phyloP scores from a whole-genome alignment of 2,888 invertebrate genomes.

The Mimas tiliae region DNA sequence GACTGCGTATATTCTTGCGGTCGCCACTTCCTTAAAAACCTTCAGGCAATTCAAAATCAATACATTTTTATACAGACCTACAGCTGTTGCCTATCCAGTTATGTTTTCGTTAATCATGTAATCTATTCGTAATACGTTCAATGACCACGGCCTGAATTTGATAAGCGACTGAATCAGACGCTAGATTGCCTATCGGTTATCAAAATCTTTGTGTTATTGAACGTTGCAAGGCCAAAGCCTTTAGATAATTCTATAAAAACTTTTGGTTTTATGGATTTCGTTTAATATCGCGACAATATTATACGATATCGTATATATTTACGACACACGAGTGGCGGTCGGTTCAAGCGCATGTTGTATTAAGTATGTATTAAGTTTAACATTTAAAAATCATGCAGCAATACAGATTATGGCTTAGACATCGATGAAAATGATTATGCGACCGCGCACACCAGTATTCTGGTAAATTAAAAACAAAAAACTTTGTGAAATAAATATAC shows the following conservation, averaged over 20 bases:
- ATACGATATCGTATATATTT: slow-evolving; percentile 75
- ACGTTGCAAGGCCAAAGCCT: slow-evolving; percentile 77
- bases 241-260: slow-evolving; percentile 79
- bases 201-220: slow-evolving; percentile 68
- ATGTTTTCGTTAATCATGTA: slow-evolving; percentile 12
- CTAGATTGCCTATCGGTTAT: slow-evolving; percentile 77
- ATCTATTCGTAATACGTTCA: slow-evolving; percentile 35
- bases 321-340: slow-evolving; percentile 65
- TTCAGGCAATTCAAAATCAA: background rate
- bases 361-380: slow-evolving; percentile 53
- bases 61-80: background rate
- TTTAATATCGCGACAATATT: slow-evolving; percentile 75
- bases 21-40: slow-evolving; percentile 31
- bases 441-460: slow-evolving; percentile 37
- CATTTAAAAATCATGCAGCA: slow-evolving; percentile 53
- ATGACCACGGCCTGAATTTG: slow-evolving; percentile 47
- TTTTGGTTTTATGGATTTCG: slow-evolving; percentile 77
- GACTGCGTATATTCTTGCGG: slow-evolving; percentile 32
- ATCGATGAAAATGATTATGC: slow-evolving; percentile 54
- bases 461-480: slow-evolving; percentile 38
- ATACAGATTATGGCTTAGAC: slow-evolving; percentile 52
- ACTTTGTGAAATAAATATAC: slow-evolving; percentile 54
- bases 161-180: slow-evolving; percentile 68
- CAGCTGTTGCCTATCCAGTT: background rate
- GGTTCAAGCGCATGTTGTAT: slow-evolving; percentile 55